Percentiles rank a stretch among this genome's conserved stretches.
Conservation (phyloP, 2,797 vertebrate genomes). For the Rousettus madagascariensis region DNA sequence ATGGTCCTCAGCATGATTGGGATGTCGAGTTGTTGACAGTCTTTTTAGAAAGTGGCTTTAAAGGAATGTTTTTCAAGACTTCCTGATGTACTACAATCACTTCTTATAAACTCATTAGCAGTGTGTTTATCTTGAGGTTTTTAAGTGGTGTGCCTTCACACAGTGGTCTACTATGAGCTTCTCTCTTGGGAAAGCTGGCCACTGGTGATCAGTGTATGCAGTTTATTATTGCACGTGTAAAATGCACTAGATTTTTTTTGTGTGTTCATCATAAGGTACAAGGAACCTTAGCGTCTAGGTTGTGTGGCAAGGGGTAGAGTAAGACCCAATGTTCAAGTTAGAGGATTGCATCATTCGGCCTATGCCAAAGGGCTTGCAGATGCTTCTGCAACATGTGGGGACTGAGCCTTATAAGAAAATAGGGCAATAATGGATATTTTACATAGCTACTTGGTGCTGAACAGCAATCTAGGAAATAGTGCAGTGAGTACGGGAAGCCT, state of each 20-base stretch:
- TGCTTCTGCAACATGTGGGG: not conserved
- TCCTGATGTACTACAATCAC: not conserved
- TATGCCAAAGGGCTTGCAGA: not conserved
- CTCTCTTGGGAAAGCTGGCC: not conserved
- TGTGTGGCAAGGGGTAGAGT: not conserved
- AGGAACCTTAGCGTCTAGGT: not conserved
- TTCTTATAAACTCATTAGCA: not conserved
- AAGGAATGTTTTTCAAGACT: not conserved
- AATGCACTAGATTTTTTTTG: not conserved
- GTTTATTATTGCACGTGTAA: not conserved
- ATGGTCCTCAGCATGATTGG: not conserved
- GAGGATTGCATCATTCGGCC: not conserved
- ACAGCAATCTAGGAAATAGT: not conserved
- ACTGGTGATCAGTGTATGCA: not conserved
- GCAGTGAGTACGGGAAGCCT: not conserved
- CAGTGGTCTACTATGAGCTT: fast-evolving
- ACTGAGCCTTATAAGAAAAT: not conserved
- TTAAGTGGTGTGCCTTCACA: not conserved
- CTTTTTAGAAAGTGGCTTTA: constrained; percentile 6
- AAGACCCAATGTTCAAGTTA: not conserved
- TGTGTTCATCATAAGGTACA: not conserved
- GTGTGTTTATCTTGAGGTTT: not conserved
- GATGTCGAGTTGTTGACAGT: not conserved
- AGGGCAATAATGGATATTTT: not conserved
- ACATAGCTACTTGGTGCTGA: not conserved